Conservation (phyloP, 2,797 vertebrate species). For the Acanthis flammea region DNA sequence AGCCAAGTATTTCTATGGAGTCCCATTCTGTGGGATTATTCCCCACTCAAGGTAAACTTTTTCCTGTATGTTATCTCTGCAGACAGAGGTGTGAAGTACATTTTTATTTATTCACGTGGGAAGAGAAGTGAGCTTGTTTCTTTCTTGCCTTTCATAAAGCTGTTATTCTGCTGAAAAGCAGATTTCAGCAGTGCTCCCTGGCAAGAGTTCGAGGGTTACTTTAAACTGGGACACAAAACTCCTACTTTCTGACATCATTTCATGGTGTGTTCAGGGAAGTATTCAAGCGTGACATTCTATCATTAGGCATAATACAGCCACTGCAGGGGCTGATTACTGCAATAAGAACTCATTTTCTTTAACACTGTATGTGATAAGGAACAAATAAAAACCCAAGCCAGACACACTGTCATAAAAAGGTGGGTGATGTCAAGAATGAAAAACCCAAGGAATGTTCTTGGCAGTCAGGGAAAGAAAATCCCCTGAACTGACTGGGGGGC, state of each 20-base stretch:
- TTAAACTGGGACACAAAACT: not conserved
- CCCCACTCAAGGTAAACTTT: not conserved
- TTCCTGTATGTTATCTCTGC: not conserved
- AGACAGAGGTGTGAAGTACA: not conserved
- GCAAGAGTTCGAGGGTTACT: not conserved
- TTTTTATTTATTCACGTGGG: not conserved
- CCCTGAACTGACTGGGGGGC: fast-evolving
- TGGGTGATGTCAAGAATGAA: not conserved
- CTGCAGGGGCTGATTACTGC: conserved; percentile 38
- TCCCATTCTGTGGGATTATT: not conserved
- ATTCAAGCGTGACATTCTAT: conserved; percentile 31
- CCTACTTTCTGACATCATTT: conserved; percentile 45
- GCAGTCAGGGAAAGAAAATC: not conserved
- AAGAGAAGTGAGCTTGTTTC: not conserved
- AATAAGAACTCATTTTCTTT: conserved; percentile 56
- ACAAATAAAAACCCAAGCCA: conserved; percentile 10
- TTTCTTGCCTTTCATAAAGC: not conserved
- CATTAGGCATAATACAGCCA: conserved; percentile 48
- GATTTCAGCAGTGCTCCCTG: not conserved
- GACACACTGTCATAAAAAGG: not conserved
- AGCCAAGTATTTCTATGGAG: not conserved
- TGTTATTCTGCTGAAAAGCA: not conserved
- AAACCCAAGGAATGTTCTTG: not conserved
- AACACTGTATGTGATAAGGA: not conserved
- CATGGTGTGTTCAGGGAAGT: conserved; percentile 53